Base-by-base conservation (phyloP, 2,888 invertebrate species). In the Leptarthrus brevirostris region DNA sequence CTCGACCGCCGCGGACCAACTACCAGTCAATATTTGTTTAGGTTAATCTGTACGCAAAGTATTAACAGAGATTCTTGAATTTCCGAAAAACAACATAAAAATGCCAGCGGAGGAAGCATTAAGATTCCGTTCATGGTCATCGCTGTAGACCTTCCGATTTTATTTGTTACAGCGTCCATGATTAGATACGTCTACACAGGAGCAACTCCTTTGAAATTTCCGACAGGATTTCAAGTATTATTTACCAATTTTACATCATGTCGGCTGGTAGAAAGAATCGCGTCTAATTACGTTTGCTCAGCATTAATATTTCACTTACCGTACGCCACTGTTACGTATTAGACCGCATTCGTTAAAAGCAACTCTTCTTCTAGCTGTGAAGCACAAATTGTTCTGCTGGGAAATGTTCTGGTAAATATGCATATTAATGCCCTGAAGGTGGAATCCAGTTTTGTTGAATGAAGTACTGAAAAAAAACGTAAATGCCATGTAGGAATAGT, bases 1-100 rank as follows among this genome's bases (percentile, higher is more conserved):
- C 14, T 74, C 72, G 71, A 56, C 72, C 58, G 64, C 56, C 47
- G 44, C 30, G 56, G 36, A 71, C 64, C 44, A 56, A 75, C 73
- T 73, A 24, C 74, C 58, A 58, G 72, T 74, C 74, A 76, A 76
- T 76, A 76, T 76, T 76, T 76, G 76, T 76, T 76, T 74, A 76
- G 76, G 76, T 74, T 76, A 76, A 76, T 76, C 76, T 73, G 58
- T 73, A 70, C 76, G 74, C 69, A 76, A 76, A 74, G 74, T 74
- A 75, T 74, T 72, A 74, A 74, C 47, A 22, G 58, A 66, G 26
- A 26, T 53, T 53, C 34, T 73, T 52, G 44, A 73, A 64, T 66
- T 73, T 66, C 54, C 36, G 30, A 73, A 73, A 73, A 73, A 66
- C 52, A 47, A 40, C 36, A 54, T 18, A 34, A 52, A 64, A 36